phyloP scores from a whole-genome alignment of 1,140 invertebrate species.

The Globodera rostochiensis region DNA sequence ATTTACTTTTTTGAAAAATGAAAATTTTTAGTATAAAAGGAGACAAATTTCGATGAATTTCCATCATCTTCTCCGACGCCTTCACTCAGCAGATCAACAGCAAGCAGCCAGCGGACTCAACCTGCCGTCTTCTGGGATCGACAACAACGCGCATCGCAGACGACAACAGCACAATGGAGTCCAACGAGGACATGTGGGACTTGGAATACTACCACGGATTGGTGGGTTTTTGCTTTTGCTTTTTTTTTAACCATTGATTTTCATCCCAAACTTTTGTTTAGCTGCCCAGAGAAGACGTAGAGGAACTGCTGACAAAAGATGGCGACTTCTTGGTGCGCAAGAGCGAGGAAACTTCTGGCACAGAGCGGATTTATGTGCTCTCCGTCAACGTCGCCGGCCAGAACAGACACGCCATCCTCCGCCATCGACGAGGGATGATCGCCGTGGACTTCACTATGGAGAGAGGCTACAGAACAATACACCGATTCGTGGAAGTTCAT shows the following conservation, averaged over 20 bases:
- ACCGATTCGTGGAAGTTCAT: not conserved
- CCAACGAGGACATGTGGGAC: too few relatives aligned
- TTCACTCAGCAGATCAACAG: too few relatives aligned
- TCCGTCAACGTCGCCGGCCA: not conserved
- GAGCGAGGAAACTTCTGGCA: conserved; percentile 25
- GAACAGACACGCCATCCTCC: not conserved
- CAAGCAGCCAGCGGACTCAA: too few relatives aligned
- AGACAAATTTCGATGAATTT: too few relatives aligned
- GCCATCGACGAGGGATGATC: not conserved
- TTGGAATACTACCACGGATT: conserved; percentile 7
- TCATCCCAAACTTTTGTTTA: not conserved
- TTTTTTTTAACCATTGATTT: not conserved
- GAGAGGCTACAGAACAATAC: not conserved
- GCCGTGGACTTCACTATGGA: conserved; percentile 10
- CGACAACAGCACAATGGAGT: too few relatives aligned
- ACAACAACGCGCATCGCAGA: too few relatives aligned
- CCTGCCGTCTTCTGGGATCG: too few relatives aligned
- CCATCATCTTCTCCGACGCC: too few relatives aligned
- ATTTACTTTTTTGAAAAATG: too few relatives aligned
- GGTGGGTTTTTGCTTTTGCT: too few relatives aligned
- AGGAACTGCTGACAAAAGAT: conserved; percentile 32
- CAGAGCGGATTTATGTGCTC: not conserved
- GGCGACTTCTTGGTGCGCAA: conserved; percentile 45
- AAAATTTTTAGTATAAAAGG: too few relatives aligned
- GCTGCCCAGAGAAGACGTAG: conserved; percentile 43